Base-by-base conservation (phyloP, 2,113 vertebrate species). In the Terrapene triunguis region DNA sequence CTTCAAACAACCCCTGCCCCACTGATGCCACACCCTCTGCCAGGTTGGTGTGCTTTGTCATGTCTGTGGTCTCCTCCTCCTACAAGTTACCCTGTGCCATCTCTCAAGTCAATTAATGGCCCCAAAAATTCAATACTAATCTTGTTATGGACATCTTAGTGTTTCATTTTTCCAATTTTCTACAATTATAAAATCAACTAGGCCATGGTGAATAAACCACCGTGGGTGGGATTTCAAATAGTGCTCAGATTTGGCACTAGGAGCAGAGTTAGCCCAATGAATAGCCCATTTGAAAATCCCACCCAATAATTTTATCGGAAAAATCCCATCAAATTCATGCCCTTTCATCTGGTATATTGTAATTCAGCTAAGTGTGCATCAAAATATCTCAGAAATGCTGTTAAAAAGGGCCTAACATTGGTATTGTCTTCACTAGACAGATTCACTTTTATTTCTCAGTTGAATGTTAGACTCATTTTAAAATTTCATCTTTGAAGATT, bases 401-500 rank as follows among this genome's bases (percentile, higher is more conserved):
- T 27, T 90, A 95, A 62, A 76, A 10, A 65, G 29, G 53, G 50
- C 27, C 65, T 80, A 80, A 81, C 35, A 90, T 95, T 94, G 89
- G 82, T 78, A 87, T 87, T 95, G 42, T 38, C 62, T 89, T 83
- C 27, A 93, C 84, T 54, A 92, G 51, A 92, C 74, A 95, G 76
- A 85, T 88, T 90, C 79, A 59, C 55, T 91, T 94, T 93, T 93
- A 96, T 93, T 94, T 96, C 82, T 80, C 93, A 80, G 92, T 89
- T 93, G 55, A 94, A 90, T 44, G 42, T 87, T 92, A 93, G 92
- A 82, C 65, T 78, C 54, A 84, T 95, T 93, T 94, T 94, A 62
- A 92, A 86, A 83, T 54, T 50, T 81, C 85, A 81, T 87, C 48
- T 84, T 38, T 42, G 88, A 95, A 85, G 27, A 90, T 96, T 92